A percentile compares a stretch with the other conserved stretches of the same genome.
Evolutionary conservation across 2,888 invertebrate genomes (phyloP).

Genomic region (Habroteleia sp.): DNA sequence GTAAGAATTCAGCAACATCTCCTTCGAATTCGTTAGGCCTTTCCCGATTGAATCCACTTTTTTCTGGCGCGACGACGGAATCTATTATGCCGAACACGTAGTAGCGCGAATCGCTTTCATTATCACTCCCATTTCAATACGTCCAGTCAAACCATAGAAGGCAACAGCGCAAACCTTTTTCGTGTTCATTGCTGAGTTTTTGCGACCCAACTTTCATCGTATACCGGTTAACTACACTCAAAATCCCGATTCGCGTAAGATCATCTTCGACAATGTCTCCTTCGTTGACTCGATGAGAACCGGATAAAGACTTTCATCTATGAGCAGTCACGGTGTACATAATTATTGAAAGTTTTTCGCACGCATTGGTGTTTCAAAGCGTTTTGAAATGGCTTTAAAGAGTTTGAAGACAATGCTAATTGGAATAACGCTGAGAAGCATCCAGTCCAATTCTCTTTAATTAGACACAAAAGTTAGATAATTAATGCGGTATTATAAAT

Average conservation of each 20-base stretch:
- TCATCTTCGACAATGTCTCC: constrained; percentile 44
- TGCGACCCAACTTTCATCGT: constrained; percentile 46
- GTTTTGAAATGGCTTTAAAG: constrained; percentile 32
- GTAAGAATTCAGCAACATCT: constrained; percentile 9
- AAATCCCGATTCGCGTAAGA: constrained; percentile 49
- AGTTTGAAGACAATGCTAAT: constrained; percentile 55
- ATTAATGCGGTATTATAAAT: constrained; percentile 17
- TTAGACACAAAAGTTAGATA: constrained; percentile 35
- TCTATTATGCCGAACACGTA: constrained; percentile 65
- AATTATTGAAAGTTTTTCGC: constrained; percentile 60
- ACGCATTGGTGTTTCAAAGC: constrained; percentile 40
- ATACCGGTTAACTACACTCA: constrained; percentile 20
- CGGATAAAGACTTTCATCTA: constrained; percentile 64
- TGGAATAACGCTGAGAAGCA: constrained; percentile 46
- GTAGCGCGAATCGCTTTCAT: constrained; percentile 65
- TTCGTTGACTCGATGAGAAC: constrained; percentile 55
- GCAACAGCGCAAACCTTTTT: constrained; percentile 31
- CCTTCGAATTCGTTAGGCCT: constrained; percentile 14
- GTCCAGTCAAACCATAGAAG: constrained; percentile 56
- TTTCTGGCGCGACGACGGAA: constrained; percentile 17
- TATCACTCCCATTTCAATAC: constrained; percentile 55
- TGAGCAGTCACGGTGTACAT: constrained; percentile 28
- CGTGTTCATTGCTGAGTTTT: constrained; percentile 14
- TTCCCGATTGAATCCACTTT: constrained; percentile 30
- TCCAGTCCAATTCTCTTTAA: constrained; percentile 22